Evolutionary conservation across 2,888 invertebrate species (phyloP), one percentile per base, ranked within the genome.

Genomic region (Leptinotarsa peninsularis): DNA sequence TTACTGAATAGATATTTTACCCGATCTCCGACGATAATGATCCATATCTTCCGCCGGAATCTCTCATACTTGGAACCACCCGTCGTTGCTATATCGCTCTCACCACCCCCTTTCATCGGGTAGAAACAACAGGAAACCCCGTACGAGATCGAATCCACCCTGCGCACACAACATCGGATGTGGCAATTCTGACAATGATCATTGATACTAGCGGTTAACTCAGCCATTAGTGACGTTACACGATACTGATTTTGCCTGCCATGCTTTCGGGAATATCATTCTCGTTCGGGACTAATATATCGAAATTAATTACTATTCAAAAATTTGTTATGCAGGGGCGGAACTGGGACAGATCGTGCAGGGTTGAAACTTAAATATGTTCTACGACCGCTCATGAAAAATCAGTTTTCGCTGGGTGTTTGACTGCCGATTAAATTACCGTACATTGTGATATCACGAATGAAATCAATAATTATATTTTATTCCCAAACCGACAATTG

Each of bases 131-230:
- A 63, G 63, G 63, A 63, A 63, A 43, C 63, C 4, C 63, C 7
- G 43, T 33, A 63, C 43, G 63, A n/a, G 27, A 33, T 63, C 63
- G 63, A 63, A 63, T 33, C n/a, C 63, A 63, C 7, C 63, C 63
- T 43, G 63, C 63, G 27, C 63, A 63, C 66, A 72, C 68, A 75
- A 58, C 67, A 63, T 70, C 73, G 76, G 76, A 76, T 76, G 71
- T 73, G 73, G 76, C 73, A 73, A 73, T 76, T 69, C 54, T 49
- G 73, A 69, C 73, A 69, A 68, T 66, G 73, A 73, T 73, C 68
- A 69, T 69, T 63, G 73, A 73, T 73, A 73, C 66, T 66, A 66
- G 69, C 27, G 73, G 70, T 69, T 70, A 74, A 56, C 74, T 70
- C 54, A 21, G 52, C 58, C 66, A 56, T 74, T 74, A 74, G 54